Base-by-base conservation (phyloP, 2,797 vertebrate species). In the Tangara arthus region DNA sequence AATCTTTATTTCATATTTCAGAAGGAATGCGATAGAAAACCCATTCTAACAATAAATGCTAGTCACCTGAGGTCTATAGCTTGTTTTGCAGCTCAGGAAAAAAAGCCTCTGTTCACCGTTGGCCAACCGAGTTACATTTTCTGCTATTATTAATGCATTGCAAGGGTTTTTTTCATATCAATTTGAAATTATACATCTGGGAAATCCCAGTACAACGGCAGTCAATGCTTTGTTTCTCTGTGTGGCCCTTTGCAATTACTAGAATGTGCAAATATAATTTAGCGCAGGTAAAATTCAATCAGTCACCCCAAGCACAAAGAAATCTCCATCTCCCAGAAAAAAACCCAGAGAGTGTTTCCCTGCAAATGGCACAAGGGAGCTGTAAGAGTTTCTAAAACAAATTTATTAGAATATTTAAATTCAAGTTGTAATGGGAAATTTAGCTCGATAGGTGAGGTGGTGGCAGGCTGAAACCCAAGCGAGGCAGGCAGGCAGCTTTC, bases 121-220 rank as follows among this genome's bases (percentile, higher is more conserved):
- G 93, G 97, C 97, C 97, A 95, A 96, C 94, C 12, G 81, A 95
- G 94, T 97, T 97, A 96, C 97, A 97, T 97, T 98, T 97, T 96
- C 91, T 91, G 96, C 95, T 97, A 97, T 98, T 98, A 98, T 98
- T 98, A 98, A 98, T 98, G 97, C 97, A 97, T 97, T 96, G 97
- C 97, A 90, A 97, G 94, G 93, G 42, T 49, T 98, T 98, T 97
- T 97, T 98, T 97, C 96, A 97, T 98, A 98, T 98, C 98, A 98
- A 98, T 99, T 98, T 98, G 98, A 98, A 98, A 98, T 98, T 98
- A 98, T 98, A 98, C 98, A 97, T 97, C 97, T 98, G 97, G 97
- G 98, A 98, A 98, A 98, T 98, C 98, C 98, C 97, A 96, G 94
- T 94, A 97, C 98, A 98, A 97, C 97, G 93, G 97, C 97, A 97